Conservation (phyloP, 2,888 invertebrate species). For the Seira musarum region DNA sequence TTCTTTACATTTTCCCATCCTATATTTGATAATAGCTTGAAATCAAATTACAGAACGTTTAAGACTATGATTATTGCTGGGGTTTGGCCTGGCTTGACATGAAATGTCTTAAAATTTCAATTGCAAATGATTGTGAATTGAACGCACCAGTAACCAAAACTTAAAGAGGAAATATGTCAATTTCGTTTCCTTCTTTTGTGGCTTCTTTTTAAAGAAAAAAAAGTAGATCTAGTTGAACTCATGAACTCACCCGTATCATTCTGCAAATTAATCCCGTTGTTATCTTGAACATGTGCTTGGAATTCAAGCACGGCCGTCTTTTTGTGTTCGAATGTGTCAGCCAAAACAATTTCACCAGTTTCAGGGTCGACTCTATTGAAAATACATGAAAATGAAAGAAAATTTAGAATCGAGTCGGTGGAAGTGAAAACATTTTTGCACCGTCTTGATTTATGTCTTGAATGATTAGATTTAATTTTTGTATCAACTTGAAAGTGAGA, state of each 20-base stretch:
- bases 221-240: background rate
- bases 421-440: constrained; percentile 20
- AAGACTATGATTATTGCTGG: too few relatives aligned
- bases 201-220: too few relatives aligned
- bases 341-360: constrained; percentile 81
- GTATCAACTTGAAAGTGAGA: background rate
- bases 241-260: constrained; percentile 72
- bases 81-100: too few relatives aligned
- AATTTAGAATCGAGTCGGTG: too few relatives aligned
- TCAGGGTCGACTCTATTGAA: constrained; percentile 78
- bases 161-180: background rate
- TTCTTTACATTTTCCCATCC: constrained; percentile 33
- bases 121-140: background rate
- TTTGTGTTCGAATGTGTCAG: constrained; percentile 81
- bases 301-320: constrained; percentile 83
- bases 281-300: constrained; percentile 81
- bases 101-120: background rate
- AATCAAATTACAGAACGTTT: background rate
- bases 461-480: constrained; percentile 52
- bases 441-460: too few relatives aligned
- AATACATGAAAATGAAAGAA: constrained; percentile 50
- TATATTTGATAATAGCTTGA: constrained; percentile 38
- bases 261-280: constrained; percentile 80
- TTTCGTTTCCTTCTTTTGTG: too few relatives aligned
- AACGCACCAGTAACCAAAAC: background rate